phyloP scores from a whole-genome alignment of 2,888 invertebrate species.

The Temnothorax rugatulus region DNA sequence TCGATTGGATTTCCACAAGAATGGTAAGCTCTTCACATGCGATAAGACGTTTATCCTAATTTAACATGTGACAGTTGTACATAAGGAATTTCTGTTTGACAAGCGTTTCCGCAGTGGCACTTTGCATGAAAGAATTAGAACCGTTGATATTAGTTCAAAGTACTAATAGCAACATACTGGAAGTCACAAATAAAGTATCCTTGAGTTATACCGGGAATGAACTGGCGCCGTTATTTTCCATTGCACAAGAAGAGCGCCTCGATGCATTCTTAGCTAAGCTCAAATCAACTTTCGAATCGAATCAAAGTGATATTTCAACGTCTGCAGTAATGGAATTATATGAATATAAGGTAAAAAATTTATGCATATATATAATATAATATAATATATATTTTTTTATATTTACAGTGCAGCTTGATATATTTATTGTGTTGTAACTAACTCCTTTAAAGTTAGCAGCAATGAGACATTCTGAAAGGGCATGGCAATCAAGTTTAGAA shows the following conservation, averaged over 20 bases:
- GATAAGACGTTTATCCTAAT: neutral
- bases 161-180: conserved; percentile 52
- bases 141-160: conserved; percentile 82
- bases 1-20: conserved; percentile 84
- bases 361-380: conserved; percentile 9
- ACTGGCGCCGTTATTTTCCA: conserved; percentile 84
- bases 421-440: conserved; percentile 5
- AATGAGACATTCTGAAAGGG: conserved; percentile 87
- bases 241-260: conserved; percentile 87
- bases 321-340: conserved; percentile 92
- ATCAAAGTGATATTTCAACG: conserved; percentile 88
- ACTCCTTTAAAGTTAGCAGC: conserved; percentile 85
- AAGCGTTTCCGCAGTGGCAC: conserved; percentile 78
- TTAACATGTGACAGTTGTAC: conserved; percentile 3
- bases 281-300: conserved; percentile 86
- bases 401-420: neutral
- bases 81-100: conserved; percentile 49
- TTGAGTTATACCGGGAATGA: conserved; percentile 65
- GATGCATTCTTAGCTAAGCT: conserved; percentile 87
- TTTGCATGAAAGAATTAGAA: conserved; percentile 83
- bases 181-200: conserved; percentile 52
- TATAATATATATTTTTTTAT: neutral
- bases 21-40: conserved; percentile 78
- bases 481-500: conserved; percentile 87
- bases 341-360: conserved; percentile 88